phyloP scores from a whole-genome alignment of 2,113 vertebrate genomes.

The Edolisoma coerulescens region DNA sequence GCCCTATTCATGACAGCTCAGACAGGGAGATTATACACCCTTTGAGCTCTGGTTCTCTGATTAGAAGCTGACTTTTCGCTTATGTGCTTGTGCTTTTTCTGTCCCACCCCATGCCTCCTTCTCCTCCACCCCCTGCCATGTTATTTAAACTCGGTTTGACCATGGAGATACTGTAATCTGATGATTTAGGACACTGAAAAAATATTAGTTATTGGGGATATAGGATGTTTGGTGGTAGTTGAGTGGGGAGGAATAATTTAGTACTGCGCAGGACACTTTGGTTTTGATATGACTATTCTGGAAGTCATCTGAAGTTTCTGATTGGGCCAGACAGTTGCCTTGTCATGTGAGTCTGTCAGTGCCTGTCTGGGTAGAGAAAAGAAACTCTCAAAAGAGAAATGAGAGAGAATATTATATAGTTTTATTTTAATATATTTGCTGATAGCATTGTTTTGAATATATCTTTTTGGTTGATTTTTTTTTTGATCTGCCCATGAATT shows the following conservation, averaged over 20 bases:
- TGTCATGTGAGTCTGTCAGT: background rate
- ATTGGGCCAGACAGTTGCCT: background rate
- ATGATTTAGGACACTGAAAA: background rate
- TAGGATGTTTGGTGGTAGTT: background rate
- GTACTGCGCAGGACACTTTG: background rate
- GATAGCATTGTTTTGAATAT: background rate
- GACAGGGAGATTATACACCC: background rate
- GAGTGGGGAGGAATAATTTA: background rate
- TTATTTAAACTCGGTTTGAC: background rate
- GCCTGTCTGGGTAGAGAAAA: background rate
- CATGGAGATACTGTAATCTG: background rate
- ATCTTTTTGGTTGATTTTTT: background rate
- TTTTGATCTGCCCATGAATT: conserved; percentile 45
- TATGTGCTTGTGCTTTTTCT: background rate
- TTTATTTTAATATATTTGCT: background rate
- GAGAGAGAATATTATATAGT: background rate
- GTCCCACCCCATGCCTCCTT: no score
- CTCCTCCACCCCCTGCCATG: fast-evolving
- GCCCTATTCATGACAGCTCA: background rate
- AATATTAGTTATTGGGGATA: background rate
- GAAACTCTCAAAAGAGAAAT: background rate
- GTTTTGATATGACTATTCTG: background rate
- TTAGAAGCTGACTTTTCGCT: background rate
- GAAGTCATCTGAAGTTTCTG: background rate
- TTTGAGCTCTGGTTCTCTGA: background rate